Conservation (phyloP, 1,140 invertebrate genomes). For the Monomorium pharaonis region DNA sequence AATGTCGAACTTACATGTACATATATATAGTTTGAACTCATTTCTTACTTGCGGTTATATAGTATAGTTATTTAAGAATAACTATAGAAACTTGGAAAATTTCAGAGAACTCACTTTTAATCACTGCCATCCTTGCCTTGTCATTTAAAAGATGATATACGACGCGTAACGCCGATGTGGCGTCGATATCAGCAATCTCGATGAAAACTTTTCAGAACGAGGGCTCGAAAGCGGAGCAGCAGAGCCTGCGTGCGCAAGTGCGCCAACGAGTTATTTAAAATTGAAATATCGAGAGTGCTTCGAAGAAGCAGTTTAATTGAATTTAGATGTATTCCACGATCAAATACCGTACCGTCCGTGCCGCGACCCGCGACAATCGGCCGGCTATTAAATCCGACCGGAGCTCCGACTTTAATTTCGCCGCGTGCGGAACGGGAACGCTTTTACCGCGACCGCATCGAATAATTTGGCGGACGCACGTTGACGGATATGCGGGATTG, state of each 20-base stretch:
- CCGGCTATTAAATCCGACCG: constrained; percentile 64
- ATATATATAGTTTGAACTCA: not conserved
- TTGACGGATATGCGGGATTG: constrained; percentile 65
- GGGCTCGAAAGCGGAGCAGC: constrained; percentile 3
- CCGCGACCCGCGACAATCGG: constrained; percentile 59
- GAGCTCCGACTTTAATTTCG: constrained; percentile 61
- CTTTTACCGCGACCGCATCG: constrained; percentile 62
- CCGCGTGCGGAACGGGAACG: constrained; percentile 54
- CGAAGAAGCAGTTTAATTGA: constrained; percentile 57
- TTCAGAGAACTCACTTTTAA: not conserved
- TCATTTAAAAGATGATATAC: not conserved
- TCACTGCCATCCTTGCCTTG: too few species aligned
- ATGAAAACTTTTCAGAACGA: constrained; percentile 15
- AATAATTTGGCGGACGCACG: constrained; percentile 69
- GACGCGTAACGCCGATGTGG: too few species aligned
- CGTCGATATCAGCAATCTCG: not conserved
- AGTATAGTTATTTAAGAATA: constrained; percentile 1
- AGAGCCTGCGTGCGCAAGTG: constrained; percentile 27
- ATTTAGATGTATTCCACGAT: constrained; percentile 59
- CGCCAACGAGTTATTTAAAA: constrained; percentile 49
- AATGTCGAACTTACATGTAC: not conserved
- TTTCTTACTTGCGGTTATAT: too few species aligned
- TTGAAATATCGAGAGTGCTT: constrained; percentile 58
- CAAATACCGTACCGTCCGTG: constrained; percentile 51
- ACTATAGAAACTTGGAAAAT: not conserved